Conservation (phyloP, 2,113 vertebrate species). For the Chloropsis hardwickii region DNA sequence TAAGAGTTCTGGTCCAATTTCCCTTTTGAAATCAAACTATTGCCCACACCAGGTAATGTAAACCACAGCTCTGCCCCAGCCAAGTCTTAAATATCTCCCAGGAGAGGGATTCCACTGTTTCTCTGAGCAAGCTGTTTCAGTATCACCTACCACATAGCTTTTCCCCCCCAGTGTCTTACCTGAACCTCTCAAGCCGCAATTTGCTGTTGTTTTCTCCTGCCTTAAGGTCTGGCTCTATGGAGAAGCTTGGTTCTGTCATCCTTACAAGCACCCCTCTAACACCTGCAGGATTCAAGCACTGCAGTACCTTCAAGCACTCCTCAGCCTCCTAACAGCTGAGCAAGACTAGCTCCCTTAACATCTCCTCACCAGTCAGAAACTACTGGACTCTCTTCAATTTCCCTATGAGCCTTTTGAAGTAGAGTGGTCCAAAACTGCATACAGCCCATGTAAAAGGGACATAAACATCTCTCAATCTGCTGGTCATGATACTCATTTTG, state of each 20-base stretch:
- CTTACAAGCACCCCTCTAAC: background rate
- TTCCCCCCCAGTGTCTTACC: background rate
- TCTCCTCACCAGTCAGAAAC: background rate
- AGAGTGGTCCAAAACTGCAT: background rate
- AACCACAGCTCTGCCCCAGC: background rate
- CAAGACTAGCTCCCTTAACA: background rate
- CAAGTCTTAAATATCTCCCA: background rate
- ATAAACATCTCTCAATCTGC: background rate
- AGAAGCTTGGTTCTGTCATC: background rate
- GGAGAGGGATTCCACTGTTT: background rate
- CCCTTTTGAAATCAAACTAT: background rate
- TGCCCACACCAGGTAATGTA: background rate
- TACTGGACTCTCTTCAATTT: background rate
- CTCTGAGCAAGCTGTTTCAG: background rate
- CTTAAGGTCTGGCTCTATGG: background rate
- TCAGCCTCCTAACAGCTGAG: background rate
- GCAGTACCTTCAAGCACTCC: accelerated
- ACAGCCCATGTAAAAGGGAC: background rate
- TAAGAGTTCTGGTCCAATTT: background rate
- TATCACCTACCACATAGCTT: background rate
- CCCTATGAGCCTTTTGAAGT: background rate
- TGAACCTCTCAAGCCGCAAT: background rate
- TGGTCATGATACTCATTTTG: background rate
- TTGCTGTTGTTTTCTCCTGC: background rate
- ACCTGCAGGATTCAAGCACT: no score